phyloP scores from a whole-genome alignment of 2,797 vertebrate species.

The Sebastiscus albofasciatus region DNA sequence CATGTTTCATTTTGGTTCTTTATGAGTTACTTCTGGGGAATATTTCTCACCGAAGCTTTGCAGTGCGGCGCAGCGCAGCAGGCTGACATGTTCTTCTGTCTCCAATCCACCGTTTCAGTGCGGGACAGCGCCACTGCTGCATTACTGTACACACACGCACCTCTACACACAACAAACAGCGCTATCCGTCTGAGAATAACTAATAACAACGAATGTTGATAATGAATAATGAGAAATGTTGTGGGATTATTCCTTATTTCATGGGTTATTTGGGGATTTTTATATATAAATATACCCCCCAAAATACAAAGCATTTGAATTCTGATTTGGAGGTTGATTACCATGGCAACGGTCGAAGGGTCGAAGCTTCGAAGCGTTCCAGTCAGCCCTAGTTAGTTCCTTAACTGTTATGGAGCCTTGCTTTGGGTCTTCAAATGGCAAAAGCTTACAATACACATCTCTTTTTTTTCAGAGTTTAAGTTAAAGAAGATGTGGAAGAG shows the following conservation, averaged over 20 bases:
- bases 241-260: too few relatives aligned
- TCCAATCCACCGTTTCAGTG: too few relatives aligned
- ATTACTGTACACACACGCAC: too few relatives aligned
- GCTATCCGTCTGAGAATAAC: too few relatives aligned
- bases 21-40: not conserved
- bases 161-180: too few relatives aligned
- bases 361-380: not conserved
- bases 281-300: too few relatives aligned
- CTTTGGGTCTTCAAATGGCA: not conserved
- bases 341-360: not conserved
- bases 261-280: too few relatives aligned
- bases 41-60: not conserved
- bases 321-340: not conserved
- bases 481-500: constrained; percentile 99
- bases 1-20: not conserved
- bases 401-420: not conserved
- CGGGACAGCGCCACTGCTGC: too few relatives aligned
- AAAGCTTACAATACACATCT: not conserved
- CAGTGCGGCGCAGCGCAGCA: not conserved
- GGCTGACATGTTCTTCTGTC: too few relatives aligned
- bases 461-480: constrained; percentile 87
- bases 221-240: too few relatives aligned
- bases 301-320: not conserved
- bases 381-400: not conserved
- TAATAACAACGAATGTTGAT: too few relatives aligned